Evolutionary conservation across 1,140 invertebrate species (phyloP).

Genomic region (Drosophila melanogaster): DNA sequence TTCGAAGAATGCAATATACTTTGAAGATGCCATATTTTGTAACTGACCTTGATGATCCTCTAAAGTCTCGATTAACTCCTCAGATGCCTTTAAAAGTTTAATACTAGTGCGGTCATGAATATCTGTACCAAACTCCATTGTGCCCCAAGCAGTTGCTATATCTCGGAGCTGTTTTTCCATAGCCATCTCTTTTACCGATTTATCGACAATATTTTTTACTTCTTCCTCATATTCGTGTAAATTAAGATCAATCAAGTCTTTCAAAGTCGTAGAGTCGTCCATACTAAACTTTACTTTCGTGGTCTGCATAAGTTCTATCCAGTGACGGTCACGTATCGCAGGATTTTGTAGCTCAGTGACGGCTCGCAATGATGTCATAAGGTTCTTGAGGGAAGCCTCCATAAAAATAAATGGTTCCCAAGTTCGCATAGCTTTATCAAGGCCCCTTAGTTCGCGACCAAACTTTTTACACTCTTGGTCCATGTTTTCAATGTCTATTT

Average conservation of each 20-base stretch:
- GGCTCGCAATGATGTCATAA: constrained; percentile 93
- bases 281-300: constrained; percentile 93
- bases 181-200: constrained; percentile 96
- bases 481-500: constrained; percentile 97
- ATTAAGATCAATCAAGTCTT: constrained; percentile 93
- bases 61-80: constrained; percentile 96
- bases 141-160: constrained; percentile 92
- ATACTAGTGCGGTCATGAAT: constrained; percentile 92
- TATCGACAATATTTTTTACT: constrained; percentile 97
- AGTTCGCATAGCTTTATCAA: constrained; percentile 94
- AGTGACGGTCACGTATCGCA: constrained; percentile 96
- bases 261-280: constrained; percentile 91
- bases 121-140: constrained; percentile 93
- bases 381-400: constrained; percentile 92
- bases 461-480: constrained; percentile 97
- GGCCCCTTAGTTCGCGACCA: constrained; percentile 91
- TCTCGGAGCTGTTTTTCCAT: constrained; percentile 95
- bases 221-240: constrained; percentile 97
- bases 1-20: constrained; percentile 95
- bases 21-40: constrained; percentile 96
- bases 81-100: constrained; percentile 91
- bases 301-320: constrained; percentile 96
- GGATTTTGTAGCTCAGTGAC: constrained; percentile 97
- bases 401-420: constrained; percentile 89
- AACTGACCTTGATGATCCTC: constrained; percentile 98